Conservation (phyloP, 92 coral and sea anemone genomes). For the Nematostella vectensis region DNA sequence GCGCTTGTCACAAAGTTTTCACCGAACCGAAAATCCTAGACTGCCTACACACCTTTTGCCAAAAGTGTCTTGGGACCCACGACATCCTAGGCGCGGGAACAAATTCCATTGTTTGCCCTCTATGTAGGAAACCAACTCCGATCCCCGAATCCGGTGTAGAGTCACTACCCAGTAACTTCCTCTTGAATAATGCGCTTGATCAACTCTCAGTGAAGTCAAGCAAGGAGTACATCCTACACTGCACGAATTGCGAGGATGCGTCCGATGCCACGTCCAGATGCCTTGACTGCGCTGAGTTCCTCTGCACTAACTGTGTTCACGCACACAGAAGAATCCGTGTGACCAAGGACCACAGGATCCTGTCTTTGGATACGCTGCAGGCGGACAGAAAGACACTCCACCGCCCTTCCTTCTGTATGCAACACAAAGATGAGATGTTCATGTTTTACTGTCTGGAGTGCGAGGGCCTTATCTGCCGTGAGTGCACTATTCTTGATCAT, state of each 20-base stretch:
- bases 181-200: constrained; percentile 77
- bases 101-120: constrained; percentile 73
- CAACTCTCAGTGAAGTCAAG: constrained; percentile 83
- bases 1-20: constrained; percentile 64
- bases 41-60: constrained; percentile 80
- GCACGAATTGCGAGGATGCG: constrained; percentile 83
- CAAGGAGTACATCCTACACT: constrained; percentile 75
- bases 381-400: constrained; percentile 84
- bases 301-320: constrained; percentile 79
- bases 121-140: constrained; percentile 77
- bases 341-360: constrained; percentile 80
- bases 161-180: constrained; percentile 56
- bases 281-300: constrained; percentile 87
- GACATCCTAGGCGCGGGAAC: constrained; percentile 88
- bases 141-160: constrained; percentile 63
- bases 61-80: constrained; percentile 76
- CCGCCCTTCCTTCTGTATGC: constrained; percentile 71
- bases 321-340: constrained; percentile 86
- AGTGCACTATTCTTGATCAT: constrained; percentile 79
- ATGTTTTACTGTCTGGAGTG: constrained; percentile 77
- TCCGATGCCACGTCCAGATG: constrained; percentile 79
- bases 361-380: constrained; percentile 79
- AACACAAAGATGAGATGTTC: constrained; percentile 74
- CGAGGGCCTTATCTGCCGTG: constrained; percentile 74
- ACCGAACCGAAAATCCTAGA: constrained; percentile 69